A percentile compares a stretch with the other conserved stretches of the same genome.
Evolutionary conservation across 2,113 vertebrate genomes (phyloP).

Genomic region (Myanophis thanlyinensis): DNA sequence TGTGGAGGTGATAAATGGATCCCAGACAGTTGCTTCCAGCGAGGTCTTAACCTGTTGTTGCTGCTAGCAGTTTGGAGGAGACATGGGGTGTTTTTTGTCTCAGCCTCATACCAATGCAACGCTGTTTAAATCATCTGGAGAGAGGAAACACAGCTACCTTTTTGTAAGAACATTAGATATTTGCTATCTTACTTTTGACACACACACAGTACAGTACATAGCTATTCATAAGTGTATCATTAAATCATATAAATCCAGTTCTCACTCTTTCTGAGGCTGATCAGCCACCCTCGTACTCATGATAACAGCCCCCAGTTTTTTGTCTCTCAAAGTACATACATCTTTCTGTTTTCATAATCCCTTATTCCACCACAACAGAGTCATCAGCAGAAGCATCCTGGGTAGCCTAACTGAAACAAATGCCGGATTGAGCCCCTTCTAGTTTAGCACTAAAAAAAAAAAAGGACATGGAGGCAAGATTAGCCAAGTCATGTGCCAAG

Average conservation of each 20-base stretch:
- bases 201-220: fast-evolving
- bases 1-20: conserved; percentile 42
- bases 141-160: conserved; percentile 15
- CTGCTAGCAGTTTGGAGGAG: conserved; percentile 34
- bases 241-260: background rate
- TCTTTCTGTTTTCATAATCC: background rate
- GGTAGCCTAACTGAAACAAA: background rate
- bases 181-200: background rate
- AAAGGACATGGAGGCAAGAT: background rate
- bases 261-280: background rate
- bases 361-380: background rate
- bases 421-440: background rate
- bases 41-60: conserved; percentile 37
- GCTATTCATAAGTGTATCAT: conserved; percentile 7
- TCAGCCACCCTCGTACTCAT: background rate
- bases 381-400: background rate
- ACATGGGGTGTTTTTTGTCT: conserved; percentile 38
- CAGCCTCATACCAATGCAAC: conserved; percentile 27
- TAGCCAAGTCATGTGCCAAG: background rate
- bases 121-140: conserved; percentile 1
- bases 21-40: conserved; percentile 52
- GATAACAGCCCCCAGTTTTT: background rate
- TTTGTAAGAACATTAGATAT: conserved; percentile 31
- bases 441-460: background rate
- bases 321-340: background rate